These are phyloP conservation scores for Rapana venosa DNA, from an alignment of 2,888 invertebrate genomes.

Conservation along the genomic window DNA sequence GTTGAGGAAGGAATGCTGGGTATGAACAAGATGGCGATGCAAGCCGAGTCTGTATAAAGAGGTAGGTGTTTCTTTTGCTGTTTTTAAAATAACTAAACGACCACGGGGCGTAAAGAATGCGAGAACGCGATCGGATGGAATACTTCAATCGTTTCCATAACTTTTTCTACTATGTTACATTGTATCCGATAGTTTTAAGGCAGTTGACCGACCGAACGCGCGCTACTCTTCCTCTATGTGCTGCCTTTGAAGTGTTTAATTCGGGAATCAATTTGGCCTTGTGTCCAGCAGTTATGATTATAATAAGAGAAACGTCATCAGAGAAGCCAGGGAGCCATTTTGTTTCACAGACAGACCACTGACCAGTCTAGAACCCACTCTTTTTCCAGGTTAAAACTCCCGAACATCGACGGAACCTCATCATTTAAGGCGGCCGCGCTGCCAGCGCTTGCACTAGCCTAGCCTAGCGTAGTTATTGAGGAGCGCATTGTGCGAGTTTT, in stretches of 20 bases:
- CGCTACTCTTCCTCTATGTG: not conserved
- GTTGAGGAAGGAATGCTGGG: constrained; percentile 52
- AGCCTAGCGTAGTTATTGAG: constrained; percentile 28
- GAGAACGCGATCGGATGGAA: not conserved
- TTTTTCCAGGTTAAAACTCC: constrained; percentile 25
- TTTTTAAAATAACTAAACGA: constrained; percentile 16
- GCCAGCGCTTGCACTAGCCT: not conserved
- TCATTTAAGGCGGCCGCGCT: not conserved
- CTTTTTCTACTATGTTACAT: constrained; percentile 38
- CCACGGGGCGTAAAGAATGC: not conserved
- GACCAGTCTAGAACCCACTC: constrained; percentile 26
- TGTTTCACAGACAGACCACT: constrained; percentile 47
- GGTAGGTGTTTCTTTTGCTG: constrained; percentile 49
- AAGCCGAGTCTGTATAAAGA: constrained; percentile 50
- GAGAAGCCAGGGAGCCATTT: constrained; percentile 53
- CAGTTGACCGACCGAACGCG: not conserved
- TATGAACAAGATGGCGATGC: constrained; percentile 54
- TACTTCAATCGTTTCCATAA: constrained; percentile 27
- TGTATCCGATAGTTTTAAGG: constrained; percentile 43
- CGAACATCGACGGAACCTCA: not conserved
- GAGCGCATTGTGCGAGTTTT: constrained; percentile 42
- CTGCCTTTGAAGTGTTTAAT: constrained; percentile 42
- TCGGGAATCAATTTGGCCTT: constrained; percentile 50
- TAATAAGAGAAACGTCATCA: constrained; percentile 50
- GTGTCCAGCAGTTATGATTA: constrained; percentile 53